Evolutionary conservation across 1,140 invertebrate genomes (phyloP).

Genomic region (Periplaneta americana): DNA sequence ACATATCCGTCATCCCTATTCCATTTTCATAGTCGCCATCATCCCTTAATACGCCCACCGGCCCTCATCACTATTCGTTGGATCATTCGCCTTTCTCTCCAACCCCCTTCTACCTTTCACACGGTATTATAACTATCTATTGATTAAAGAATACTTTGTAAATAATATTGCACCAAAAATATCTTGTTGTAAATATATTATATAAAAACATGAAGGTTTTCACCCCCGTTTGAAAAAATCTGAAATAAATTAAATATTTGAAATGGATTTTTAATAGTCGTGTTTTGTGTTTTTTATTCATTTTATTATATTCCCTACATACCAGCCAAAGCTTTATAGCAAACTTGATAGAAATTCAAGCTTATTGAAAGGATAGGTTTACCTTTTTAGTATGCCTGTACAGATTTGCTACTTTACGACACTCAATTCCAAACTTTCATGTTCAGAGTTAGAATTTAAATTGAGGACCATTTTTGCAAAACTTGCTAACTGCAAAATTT

Average conservation of each 20-base stretch:
- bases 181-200: constrained; percentile 10
- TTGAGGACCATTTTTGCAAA: no score
- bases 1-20: neutral
- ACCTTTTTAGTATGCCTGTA: neutral
- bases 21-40: neutral
- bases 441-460: no score
- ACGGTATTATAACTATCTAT: constrained; percentile 2
- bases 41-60: neutral
- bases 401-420: neutral
- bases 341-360: no score
- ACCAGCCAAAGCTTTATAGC: no score
- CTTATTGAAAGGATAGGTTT: neutral
- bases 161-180: constrained; percentile 13
- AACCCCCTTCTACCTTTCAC: neutral
- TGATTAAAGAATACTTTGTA: neutral
- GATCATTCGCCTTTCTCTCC: neutral
- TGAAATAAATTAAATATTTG: constrained; percentile 15
- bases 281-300: neutral
- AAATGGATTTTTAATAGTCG: constrained; percentile 4
- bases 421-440: no score
- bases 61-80: neutral
- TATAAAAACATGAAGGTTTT: constrained; percentile 9
- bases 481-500: no score
- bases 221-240: constrained; percentile 15
- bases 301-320: no score